phyloP scores from a whole-genome alignment of 2,797 vertebrate genomes.

The Labeo calbasu region DNA sequence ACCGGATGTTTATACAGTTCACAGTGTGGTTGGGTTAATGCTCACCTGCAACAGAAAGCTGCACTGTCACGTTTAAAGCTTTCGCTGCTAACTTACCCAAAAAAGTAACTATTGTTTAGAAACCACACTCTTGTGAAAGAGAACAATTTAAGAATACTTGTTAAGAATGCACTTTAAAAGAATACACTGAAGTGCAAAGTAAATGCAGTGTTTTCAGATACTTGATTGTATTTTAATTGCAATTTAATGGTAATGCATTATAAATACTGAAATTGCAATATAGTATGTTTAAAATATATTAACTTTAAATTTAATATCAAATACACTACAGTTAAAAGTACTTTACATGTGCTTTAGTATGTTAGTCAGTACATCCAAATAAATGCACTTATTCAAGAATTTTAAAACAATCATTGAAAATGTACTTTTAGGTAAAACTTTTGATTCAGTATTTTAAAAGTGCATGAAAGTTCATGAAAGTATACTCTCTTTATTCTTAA shows the following conservation, averaged over 20 bases:
- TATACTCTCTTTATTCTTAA: not conserved
- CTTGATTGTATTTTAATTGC: not conserved
- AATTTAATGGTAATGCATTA: not conserved
- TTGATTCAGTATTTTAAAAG: not conserved
- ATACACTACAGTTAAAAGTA: not conserved
- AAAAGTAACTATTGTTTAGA: not conserved
- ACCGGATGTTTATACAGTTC: conserved; percentile 75
- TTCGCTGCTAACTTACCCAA: not conserved
- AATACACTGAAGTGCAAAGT: not conserved
- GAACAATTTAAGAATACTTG: not conserved
- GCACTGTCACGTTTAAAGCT: conserved; percentile 26
- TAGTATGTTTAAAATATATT: not conserved
- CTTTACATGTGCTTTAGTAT: not conserved
- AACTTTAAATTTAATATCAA: not conserved
- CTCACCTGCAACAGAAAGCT: conserved; percentile 65
- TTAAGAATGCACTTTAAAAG: not conserved
- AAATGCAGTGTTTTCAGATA: not conserved
- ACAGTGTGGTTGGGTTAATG: conserved; percentile 58
- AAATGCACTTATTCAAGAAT: not conserved
- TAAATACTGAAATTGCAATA: not conserved
- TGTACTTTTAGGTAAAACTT: not conserved
- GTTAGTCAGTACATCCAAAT: not conserved
- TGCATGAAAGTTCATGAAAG: not conserved
- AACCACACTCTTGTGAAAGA: not conserved
- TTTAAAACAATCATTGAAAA: too few species aligned